Evolutionary conservation across 2,113 vertebrate genomes (phyloP), one percentile per base, ranked within the genome.

Genomic region (Muntiacus muntjak): DNA sequence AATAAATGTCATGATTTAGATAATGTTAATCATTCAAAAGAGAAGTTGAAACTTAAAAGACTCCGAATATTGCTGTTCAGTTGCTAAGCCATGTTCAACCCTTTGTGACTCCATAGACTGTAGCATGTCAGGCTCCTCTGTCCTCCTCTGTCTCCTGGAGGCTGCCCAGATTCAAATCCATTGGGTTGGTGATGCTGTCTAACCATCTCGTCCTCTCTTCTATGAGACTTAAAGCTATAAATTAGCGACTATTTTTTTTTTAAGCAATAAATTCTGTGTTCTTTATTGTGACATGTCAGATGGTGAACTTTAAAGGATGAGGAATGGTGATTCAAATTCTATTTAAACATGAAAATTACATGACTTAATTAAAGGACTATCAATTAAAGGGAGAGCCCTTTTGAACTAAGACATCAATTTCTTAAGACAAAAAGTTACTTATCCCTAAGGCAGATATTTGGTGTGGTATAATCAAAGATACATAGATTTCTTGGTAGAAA

Each of bases 271-370:
- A 91, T 97, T 74, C 81, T n/a, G 2, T 87, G 9, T 93, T 87
- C 67, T 97, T 89, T 87, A 6, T 55, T 10, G 26, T 60, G 43
- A 83, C 74, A 7, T 94, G n/a, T 92, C 71, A 96, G 50, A 2
- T 58, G 47, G n/a, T 96, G 3, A 57, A 91, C 15, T 97, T 74
- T 86, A 92, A 95, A 97, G 47, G 47, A 92, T 95, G 96, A 82
- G 82, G n/a, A n/a, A 40, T 79, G 26, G 11, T 28, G 57, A 97
- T 40, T 57, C 86, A 64, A 79, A 60, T 91, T 62, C 45, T 89
- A 47, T 16, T 67, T 43, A 96, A 87, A 55, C 52, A 30, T 86
- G 45, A 50, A 92, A 95, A 94, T 93, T 82, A 91, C 67, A 91
- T 81, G 62, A 71, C n/a, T 95, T 90, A 97, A 40, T 94, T 93